Percentiles rank a stretch among this genome's conserved stretches.
These are phyloP conservation scores for Thamnophis elegans DNA, from an alignment of 2,797 vertebrate species.

Conservation along the genomic window DNA sequence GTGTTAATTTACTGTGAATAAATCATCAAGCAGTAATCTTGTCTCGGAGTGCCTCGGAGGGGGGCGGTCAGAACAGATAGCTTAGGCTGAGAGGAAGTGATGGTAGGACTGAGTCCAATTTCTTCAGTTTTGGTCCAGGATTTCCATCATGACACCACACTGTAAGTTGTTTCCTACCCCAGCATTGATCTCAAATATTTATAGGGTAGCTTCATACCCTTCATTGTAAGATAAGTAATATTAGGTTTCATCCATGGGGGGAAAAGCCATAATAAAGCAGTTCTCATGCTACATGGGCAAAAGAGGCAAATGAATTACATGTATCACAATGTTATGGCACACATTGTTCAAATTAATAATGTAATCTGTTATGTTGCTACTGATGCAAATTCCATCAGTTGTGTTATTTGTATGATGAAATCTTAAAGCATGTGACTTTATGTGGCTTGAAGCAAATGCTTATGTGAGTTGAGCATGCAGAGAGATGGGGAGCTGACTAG, in stretches of 20 bases:
- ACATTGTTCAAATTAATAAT: background rate
- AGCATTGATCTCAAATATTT: background rate
- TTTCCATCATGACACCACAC: background rate
- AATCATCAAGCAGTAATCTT: too few species aligned
- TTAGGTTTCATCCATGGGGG: constrained; percentile 16
- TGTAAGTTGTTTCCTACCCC: background rate
- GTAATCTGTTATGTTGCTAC: background rate
- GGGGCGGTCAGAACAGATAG: too few species aligned
- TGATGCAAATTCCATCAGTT: background rate
- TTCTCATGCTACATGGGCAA: constrained; percentile 15
- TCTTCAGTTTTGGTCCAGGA: background rate
- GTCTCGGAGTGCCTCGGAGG: too few species aligned
- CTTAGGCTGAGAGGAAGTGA: background rate
- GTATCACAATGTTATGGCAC: background rate
- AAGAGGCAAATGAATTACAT: background rate
- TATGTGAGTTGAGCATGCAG: background rate
- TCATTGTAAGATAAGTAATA: background rate
- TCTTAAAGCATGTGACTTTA: background rate
- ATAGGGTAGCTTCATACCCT: background rate
- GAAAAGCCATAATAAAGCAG: constrained; percentile 11
- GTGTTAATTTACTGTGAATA: too few species aligned
- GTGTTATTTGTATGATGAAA: background rate
- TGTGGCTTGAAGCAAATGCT: background rate
- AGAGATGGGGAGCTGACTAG: background rate
- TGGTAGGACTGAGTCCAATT: background rate